A percentile compares a stretch with the other conserved stretches of the same genome.
Evolutionary conservation across 23 tunicate species (phyloP).

Genomic region (Oikopleura albicans): DNA sequence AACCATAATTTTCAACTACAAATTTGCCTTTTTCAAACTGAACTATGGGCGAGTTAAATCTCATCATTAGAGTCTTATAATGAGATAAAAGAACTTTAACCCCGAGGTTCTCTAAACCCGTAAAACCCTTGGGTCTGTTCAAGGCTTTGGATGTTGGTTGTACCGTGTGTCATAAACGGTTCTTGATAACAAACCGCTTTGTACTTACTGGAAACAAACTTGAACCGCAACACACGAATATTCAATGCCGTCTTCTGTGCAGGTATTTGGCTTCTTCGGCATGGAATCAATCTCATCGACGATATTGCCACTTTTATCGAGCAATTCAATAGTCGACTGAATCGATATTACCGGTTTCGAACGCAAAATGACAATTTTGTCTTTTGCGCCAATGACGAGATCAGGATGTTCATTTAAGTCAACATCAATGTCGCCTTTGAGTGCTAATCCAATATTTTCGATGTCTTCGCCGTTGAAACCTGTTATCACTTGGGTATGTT

Average conservation of each 20-base stretch:
- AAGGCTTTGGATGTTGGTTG: too few species aligned
- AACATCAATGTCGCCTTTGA: neutral
- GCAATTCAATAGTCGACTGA: neutral
- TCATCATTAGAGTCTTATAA: too few species aligned
- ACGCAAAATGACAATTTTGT: neutral
- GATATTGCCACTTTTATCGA: neutral
- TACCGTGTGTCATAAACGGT: too few species aligned
- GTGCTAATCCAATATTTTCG: neutral
- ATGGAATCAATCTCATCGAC: neutral
- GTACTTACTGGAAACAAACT: neutral
- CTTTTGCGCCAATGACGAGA: neutral
- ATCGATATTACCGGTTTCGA: constrained; percentile 10
- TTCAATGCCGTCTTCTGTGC: neutral
- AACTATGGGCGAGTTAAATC: too few species aligned
- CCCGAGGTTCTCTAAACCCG: too few species aligned
- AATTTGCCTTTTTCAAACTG: too few species aligned
- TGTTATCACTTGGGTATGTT: too few species aligned
- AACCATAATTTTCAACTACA: too few species aligned
- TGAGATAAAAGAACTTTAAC: too few species aligned
- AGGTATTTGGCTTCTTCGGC: neutral
- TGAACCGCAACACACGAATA: neutral
- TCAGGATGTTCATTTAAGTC: neutral
- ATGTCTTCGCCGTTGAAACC: too few species aligned
- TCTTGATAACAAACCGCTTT: too few species aligned
- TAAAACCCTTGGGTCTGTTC: too few species aligned